Base-by-base conservation (phyloP, 2,888 invertebrate genomes). In the Apotomis capreana region DNA sequence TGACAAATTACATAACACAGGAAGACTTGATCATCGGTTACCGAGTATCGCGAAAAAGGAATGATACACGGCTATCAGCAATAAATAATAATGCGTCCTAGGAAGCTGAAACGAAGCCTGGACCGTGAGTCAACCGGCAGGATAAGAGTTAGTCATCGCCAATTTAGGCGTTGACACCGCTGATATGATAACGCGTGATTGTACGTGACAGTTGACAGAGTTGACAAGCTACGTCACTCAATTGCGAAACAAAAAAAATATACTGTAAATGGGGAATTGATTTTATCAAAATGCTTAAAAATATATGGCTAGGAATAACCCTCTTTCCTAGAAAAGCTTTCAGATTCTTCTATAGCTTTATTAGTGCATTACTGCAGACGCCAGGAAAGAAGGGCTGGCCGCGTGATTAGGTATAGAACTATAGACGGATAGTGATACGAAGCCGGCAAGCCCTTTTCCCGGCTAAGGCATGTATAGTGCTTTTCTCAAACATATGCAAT, bases 61-160 rank as follows among this genome's bases (percentile, higher is more conserved):
- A 36, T 57, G 65, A 57, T 26, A 57, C 55, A 65, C 46, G 40
- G 0, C 4, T 46, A 46, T 55, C 55, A 40, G 40, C 40, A 26
- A 26, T 26, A 26, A 55, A 44, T 40, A 5, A 4, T 46, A 49
- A 49, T 9, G 3, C 10, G 9, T 36, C 65, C 36, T 36, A 10
- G 55, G 65, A 65, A 57, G 26, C 26, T 65, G 46, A 64, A 15
- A 64, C 40, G 3, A 36, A 65, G 46, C 15, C 65, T 65, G 55
- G 46, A 36, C n/a, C 46, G 52, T 65, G 65, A 65, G 8, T 65
- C 65, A 65, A 46, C 61, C 5, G 1, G 0, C 44, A 44, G 65
- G 55, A 57, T 64, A 64, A n/a, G 63, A 40, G 10, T 55, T 65
- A 65, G 46, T 65, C 65, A 65, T 57, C 55, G 46, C 65, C 65